Evolutionary conservation across 2,113 vertebrate genomes (phyloP), one percentile per base, ranked within the genome.

Genomic region (Talpa occidentalis): DNA sequence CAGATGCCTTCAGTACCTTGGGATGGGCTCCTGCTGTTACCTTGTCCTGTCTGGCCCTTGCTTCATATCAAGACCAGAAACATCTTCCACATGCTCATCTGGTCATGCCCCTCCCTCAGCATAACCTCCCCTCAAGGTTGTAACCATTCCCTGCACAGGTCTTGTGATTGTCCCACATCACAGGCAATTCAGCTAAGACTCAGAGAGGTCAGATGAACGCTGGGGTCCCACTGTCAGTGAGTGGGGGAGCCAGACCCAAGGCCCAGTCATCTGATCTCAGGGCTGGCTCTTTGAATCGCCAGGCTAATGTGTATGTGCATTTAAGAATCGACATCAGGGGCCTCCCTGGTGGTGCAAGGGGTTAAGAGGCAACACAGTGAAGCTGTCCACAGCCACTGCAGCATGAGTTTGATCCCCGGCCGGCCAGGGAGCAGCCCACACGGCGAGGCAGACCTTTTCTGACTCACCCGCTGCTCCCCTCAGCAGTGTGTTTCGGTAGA

Each of bases 81-180:
- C 0, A 2, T 22, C n/a, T 62, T 86, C 54, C 47, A 22, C 28
- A 11, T 3, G 2, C 59, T 49, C 47, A n/a, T 10, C 40, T 14
- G 37, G 21, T 37, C 4, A 0, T 30, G 11, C 32, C 16, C 30
- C 30, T 56, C 21, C 54, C 54, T 56, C 1, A 5, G 21, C 7
- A 8, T 7, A 22, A 22, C 54, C 21, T 56, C 54, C 54, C 54
- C 54, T 54, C 22, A 21, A 22, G 21, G 54, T 56, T 56, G 21
- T 12, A 3, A 9, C 26, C 14, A 22, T 69, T 49, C 44, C 47
- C 35, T 2, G 49, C 54, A 26, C 15, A 37, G 12, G 26, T 47
- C 60, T 40, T n/a, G 0, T 40, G 35, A 17, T 19, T 4, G n/a
- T 22, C 26, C 16, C 19, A 40, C 70, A 30, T 80, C n/a, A 35